Base-by-base conservation (phyloP, 2,888 invertebrate species). In the Cerastoderma edule region DNA sequence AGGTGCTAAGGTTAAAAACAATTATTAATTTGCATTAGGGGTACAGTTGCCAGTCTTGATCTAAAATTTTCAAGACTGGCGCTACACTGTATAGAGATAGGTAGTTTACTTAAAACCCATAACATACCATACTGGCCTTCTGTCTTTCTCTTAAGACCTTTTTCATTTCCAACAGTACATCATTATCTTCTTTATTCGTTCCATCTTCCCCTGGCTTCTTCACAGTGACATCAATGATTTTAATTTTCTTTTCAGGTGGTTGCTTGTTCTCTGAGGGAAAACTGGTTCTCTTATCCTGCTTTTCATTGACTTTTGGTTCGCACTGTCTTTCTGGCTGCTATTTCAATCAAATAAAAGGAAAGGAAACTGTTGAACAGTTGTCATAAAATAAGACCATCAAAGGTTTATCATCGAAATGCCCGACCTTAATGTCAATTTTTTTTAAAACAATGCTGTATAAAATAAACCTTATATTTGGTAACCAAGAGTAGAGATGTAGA, bases 61-160 rank as follows among this genome's bases (percentile, higher is more conserved):
- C n/a, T 22, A 10, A 48, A 10, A 48, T 10, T n/a, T 10, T 10
- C 8, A 10, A 48, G 48, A 48, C n/a, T 48, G 5, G 5, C 16
- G n/a, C n/a, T 5, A 6, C 16, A 48, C 22, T 48, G 16, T 19
- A 6, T 22, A 48, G 22, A n/a, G n/a, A n/a, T 22, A 6, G 48
- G n/a, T 48, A 19, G 48, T 19, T 48, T n/a, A 10, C 48, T 5
- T 56, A 10, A 28, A 4, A 10, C 27, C 10, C 27, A 30, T 28
- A 8, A 48, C 57, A 30, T 84, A 86, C 87, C 87, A 87, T 86
- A 19, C 80, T 69, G 53, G 78, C 73, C 71, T 85, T 85, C 73
- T 86, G 83, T 63, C 82, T 75, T 32, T 85, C 85, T 65, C 77
- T 83, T 63, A 85, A 53, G 6, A 78, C 57, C 64, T 80, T 77